phyloP scores from a whole-genome alignment of 2,113 vertebrate genomes.

The Oplegnathus fasciatus region DNA sequence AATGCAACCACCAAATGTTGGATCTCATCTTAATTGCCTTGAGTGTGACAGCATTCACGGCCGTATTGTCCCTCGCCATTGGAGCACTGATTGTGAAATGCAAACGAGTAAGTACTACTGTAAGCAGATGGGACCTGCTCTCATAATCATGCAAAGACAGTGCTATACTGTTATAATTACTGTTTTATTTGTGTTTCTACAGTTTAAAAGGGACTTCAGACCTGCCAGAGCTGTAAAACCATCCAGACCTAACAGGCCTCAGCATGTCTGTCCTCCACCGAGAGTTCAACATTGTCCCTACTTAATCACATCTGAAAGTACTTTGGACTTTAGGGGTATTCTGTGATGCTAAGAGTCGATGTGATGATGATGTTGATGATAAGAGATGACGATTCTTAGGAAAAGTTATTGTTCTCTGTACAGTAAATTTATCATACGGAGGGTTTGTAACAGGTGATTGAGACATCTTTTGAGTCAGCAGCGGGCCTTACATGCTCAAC shows the following conservation, averaged over 20 bases:
- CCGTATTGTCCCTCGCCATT: not conserved
- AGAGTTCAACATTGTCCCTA: not conserved
- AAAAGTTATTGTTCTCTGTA: not conserved
- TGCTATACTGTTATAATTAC: not conserved
- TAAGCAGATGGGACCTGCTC: not conserved
- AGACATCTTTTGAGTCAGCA: not conserved
- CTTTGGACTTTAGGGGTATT: not conserved
- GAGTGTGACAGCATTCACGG: not conserved
- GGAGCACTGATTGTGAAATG: slow-evolving; percentile 23
- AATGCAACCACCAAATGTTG: slow-evolving; percentile 24
- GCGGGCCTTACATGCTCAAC: not conserved
- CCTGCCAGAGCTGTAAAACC: not conserved
- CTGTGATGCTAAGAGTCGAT: not conserved
- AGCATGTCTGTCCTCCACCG: not conserved
- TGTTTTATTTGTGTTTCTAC: slow-evolving; percentile 29
- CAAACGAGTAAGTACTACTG: slow-evolving; percentile 55
- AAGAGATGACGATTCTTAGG: not conserved
- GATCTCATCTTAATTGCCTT: slow-evolving; percentile 38
- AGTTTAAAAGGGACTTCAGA: slow-evolving; percentile 58
- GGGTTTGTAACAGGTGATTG: not conserved
- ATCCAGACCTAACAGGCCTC: not conserved
- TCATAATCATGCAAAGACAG: not conserved
- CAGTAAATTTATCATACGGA: rapidly evolving
- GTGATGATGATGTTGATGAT: not conserved
- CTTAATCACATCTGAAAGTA: not conserved